Conservation (phyloP, 1,140 invertebrate species). For the Choristoneura fumiferana region DNA sequence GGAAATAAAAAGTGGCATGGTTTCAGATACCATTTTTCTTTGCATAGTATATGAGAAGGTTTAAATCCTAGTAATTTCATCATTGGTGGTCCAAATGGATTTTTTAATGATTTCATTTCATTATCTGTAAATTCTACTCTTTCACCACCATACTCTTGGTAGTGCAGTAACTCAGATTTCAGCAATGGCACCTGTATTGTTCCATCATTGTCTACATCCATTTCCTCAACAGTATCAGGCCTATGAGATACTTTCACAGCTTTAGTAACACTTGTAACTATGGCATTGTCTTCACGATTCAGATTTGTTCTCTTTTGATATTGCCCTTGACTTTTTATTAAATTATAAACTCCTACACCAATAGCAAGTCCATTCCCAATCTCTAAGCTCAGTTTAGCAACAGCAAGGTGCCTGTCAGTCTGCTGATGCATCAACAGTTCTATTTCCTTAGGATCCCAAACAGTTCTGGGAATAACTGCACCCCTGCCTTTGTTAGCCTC, state of each 20-base stretch:
- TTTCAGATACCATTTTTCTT: conserved; percentile 70
- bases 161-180: conserved; percentile 57
- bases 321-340: conserved; percentile 44
- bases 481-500: conserved; percentile 50
- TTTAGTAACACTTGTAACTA: conserved; percentile 53
- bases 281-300: conserved; percentile 53
- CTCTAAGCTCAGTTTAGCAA: conserved; percentile 57
- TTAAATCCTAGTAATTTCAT: conserved; percentile 70
- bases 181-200: conserved; percentile 45
- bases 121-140: conserved; percentile 55
- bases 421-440: conserved; percentile 52
- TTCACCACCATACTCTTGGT: conserved; percentile 58
- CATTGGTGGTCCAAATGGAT: conserved; percentile 63
- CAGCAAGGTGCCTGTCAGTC: conserved; percentile 56
- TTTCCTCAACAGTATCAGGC: conserved; percentile 23
- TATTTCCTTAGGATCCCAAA: conserved; percentile 45
- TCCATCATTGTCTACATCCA: conserved; percentile 35
- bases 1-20: conserved; percentile 63
- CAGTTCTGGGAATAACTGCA: conserved; percentile 40
- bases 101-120: conserved; percentile 59
- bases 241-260: conserved; percentile 46
- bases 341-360: conserved; percentile 56
- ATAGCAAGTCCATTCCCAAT: conserved; percentile 57
- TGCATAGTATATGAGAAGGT: conserved; percentile 49
- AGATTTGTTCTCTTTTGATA: conserved; percentile 51